Evolutionary conservation across 92 coral and sea anemone species (phyloP), one percentile per base, ranked within the genome.

Genomic region (Actinernus sp.): DNA sequence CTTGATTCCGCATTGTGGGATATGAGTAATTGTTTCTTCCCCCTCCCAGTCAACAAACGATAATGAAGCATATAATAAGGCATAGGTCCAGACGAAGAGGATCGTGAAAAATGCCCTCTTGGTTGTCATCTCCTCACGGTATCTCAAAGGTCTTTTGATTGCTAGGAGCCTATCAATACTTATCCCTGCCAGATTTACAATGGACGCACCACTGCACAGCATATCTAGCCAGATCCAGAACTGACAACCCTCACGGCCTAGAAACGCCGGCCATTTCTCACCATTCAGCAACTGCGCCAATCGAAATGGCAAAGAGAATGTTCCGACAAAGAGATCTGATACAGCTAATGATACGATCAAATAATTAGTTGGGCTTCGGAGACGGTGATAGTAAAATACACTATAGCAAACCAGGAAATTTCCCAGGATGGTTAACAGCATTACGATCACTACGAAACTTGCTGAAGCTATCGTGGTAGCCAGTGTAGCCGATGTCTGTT

Each of bases 201-300:
- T 95, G 9, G 99, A 95, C 0, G 97, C 99, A 1, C 97, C 97
- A 29, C 95, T 55, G 38, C 92, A 87, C 1, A 95, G 44, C 86
- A 87, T 91, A 34, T 95, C 99, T 23, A 91, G 72, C 95, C 92
- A 91, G 1, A 95, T 95, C 99, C 99, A 95, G 38, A 76, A 78
- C 65, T 81, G 92, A 27, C 99, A 95, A 23, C 97, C 95, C 10
- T 83, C 79, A 3, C 27, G 50, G 3, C 89, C 89, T 39, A 95
- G 68, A 26, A 48, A 55, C 1, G 22, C 37, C 1, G 97, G 97
- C 97, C 97, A 95, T 0, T 1, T 4, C 19, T 73, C 81, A 14
- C 71, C 66, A 57, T 95, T 74, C 20, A 95, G 49, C 3, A 90
- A 82, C 44, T 95, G 99, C 2, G 90, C 53, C 47, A 95, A 80